Evolutionary conservation across 2,888 invertebrate genomes (phyloP).

Genomic region (Magallana nippona): DNA sequence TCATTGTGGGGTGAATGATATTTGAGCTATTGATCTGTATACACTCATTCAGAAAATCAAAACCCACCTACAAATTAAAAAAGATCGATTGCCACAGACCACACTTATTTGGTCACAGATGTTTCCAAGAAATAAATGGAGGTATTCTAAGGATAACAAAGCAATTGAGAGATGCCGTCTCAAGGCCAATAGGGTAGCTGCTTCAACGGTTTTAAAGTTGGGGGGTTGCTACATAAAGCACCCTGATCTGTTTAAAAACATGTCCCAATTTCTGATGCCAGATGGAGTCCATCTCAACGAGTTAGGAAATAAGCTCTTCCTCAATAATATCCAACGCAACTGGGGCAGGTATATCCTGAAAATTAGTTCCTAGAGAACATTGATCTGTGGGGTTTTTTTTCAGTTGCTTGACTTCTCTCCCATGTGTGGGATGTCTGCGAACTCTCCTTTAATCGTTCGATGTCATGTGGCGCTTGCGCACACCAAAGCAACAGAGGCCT

Average conservation of each 20-base stretch:
- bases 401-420: background rate
- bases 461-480: too few relatives aligned
- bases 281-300: too few relatives aligned
- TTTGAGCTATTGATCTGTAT: background rate
- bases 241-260: background rate
- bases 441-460: too few relatives aligned
- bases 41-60: background rate
- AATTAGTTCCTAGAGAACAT: background rate
- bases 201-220: background rate
- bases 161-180: background rate
- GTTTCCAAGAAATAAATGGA: background rate
- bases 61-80: background rate
- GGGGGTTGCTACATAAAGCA: background rate
- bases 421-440: background rate
- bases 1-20: background rate
- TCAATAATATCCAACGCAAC: background rate
- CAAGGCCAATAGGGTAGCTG: background rate
- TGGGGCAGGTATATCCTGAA: background rate
- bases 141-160: background rate
- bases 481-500: background rate
- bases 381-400: background rate
- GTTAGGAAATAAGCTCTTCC: background rate
- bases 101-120: constrained; percentile 3
- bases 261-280: background rate
- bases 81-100: background rate